Base-by-base conservation (phyloP, 2,888 invertebrate species). In the Cacoxenus indagator region DNA sequence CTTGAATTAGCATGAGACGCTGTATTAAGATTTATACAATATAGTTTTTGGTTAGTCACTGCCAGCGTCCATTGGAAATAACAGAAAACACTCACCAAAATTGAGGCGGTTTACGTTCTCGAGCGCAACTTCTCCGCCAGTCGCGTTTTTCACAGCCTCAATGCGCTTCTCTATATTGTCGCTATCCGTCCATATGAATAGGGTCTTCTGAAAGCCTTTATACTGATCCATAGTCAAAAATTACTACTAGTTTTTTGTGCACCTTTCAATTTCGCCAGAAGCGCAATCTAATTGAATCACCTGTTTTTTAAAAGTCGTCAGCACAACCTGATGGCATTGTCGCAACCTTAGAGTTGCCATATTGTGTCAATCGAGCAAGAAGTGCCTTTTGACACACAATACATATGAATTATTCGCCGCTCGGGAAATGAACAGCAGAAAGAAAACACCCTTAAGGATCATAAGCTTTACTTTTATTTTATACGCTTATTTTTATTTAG, bases 71-170 rank as follows among this genome's bases (percentile, higher is more conserved):
- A 51, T 29, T 9, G 19, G 51, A 67, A 26, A 17, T n/a, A 57
- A 55, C 61, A 69, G 45, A 54, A 26, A 26, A 24, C 57, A 89
- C 90, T 90, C 88, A 93, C 93, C 89, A 81, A 90, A 88, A 54
- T 90, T 87, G 31, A 93, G 87, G 83, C 91, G 90, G 76, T 90
- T 90, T 24, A 91, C 89, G 86, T 92, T 92, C 88, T 92, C 91
- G 29, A 92, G 82, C 75, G 90, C 89, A 57, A 92, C 88, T 68
- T 89, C 86, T 9, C 90, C 91, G 72, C 88, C 87, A 54, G 89
- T 89, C 14, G 88, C 78, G 67, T 83, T 83, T 82, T 91, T 90
- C 6, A 92, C 79, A 73, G 90, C 87, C 62, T 89, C 88, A 5
- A 91, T 89, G 31, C 90, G 89, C 76, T 89, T 89, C 77, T 90